phyloP scores from a whole-genome alignment of 2,888 invertebrate species.

The Amiota communis region DNA sequence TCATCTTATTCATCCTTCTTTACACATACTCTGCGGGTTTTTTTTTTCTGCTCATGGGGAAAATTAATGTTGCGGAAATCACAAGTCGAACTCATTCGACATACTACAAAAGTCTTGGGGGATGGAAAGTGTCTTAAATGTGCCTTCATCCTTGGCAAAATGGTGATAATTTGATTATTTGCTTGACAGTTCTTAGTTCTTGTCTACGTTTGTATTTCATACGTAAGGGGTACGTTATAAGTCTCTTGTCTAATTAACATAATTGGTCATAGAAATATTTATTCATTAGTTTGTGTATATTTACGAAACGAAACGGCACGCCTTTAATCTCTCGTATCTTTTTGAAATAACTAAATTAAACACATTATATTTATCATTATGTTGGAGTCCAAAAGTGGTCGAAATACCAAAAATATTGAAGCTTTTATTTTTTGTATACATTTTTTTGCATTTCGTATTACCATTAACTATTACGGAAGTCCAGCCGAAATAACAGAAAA shows the following conservation, averaged over 20 bases:
- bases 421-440: conserved; percentile 20
- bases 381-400: too few relatives aligned
- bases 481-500: too few relatives aligned
- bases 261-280: conserved; percentile 18
- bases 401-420: too few relatives aligned
- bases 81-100: conserved; percentile 64
- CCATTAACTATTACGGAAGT: conserved; percentile 6
- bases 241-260: conserved; percentile 16
- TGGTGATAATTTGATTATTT: too few relatives aligned
- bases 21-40: background rate
- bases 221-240: background rate
- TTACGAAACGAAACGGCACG: too few relatives aligned
- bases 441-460: conserved; percentile 2
- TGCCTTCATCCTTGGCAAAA: too few relatives aligned
- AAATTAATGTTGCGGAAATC: conserved; percentile 71
- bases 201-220: background rate
- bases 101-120: conserved; percentile 24
- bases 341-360: too few relatives aligned
- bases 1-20: background rate
- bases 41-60: background rate
- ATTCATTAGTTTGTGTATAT: conserved; percentile 22
- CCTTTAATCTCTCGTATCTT: too few relatives aligned
- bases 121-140: too few relatives aligned
- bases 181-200: background rate
- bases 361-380: too few relatives aligned